These are phyloP conservation scores for Leptoteleia sp. DNA, from an alignment of 1,140 invertebrate genomes.

Conservation along the genomic window DNA sequence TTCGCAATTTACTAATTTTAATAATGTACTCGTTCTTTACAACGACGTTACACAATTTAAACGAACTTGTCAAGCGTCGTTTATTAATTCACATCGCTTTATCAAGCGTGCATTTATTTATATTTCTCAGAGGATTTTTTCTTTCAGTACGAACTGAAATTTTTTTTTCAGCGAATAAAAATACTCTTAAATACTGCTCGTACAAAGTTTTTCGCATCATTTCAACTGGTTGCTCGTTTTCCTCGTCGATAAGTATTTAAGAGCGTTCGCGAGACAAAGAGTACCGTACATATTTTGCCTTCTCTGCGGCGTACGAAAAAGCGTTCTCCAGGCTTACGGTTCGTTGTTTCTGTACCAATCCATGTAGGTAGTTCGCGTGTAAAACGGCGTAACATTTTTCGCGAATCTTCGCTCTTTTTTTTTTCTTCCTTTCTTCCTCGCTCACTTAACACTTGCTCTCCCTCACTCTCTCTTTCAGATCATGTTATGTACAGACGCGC, in stretches of 20 bases:
- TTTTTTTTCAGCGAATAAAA: too few relatives aligned
- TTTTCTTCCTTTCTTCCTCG: too few relatives aligned
- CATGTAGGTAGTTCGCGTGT: slow-evolving; percentile 30
- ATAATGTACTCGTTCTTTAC: slow-evolving; percentile 55
- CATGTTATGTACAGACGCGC: slow-evolving; percentile 45
- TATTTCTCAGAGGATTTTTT: too few relatives aligned
- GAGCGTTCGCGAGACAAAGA: slow-evolving; percentile 35
- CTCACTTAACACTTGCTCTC: background rate
- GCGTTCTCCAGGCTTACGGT: slow-evolving; percentile 35
- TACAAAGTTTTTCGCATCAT: slow-evolving; percentile 19
- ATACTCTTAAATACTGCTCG: slow-evolving; percentile 61
- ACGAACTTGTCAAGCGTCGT: too few relatives aligned
- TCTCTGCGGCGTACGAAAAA: slow-evolving; percentile 21
- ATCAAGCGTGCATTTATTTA: too few relatives aligned
- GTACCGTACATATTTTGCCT: background rate
- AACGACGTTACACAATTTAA: slow-evolving; percentile 55
- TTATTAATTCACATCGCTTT: too few relatives aligned
- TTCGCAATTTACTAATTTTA: slow-evolving; percentile 44
- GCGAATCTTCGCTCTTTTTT: slow-evolving; percentile 28
- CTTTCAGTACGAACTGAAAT: too few relatives aligned
- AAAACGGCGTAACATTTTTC: slow-evolving; percentile 32
- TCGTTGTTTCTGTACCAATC: slow-evolving; percentile 57
- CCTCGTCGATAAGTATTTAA: slow-evolving; percentile 44
- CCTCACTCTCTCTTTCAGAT: slow-evolving; percentile 22
- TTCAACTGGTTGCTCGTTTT: background rate